Base-by-base conservation (phyloP, 2,797 vertebrate genomes). In the Alouatta caraya region DNA sequence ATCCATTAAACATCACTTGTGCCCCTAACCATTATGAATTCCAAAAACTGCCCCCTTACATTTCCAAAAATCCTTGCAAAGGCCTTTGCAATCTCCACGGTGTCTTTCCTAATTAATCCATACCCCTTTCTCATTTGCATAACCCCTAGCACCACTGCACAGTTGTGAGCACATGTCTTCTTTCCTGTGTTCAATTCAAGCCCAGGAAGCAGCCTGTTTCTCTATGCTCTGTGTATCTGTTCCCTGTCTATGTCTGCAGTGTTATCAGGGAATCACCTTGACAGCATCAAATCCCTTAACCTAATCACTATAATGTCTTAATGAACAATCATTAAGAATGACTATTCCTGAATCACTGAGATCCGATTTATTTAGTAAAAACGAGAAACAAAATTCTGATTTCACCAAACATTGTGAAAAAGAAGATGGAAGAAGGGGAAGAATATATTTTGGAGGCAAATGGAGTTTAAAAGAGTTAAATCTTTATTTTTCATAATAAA, bases 351-450 rank as follows among this genome's bases (percentile, higher is more conserved):
- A 6, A 44, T 14, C 30, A 30, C 2, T 93, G 73, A 95, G 50
- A 97, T 81, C 5, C 14, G 88, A 80, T 84, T 86, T 57, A 87
- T 46, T 57, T 2, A 70, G 26, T 33, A 28, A 75, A 55, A 39
- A 88, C 55, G 24, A 96, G 88, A 92, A 76, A 92, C 33, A 78
- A 21, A 94, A 80, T 59, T 75, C n/a, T 91, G 39, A 93, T 82
- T 94, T 90, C 42, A 84, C 50, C 28, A 79, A 92, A 92, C 90
- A 30, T 50, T 39, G 42, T 85, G 37, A 93, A 44, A 81, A 75
- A 72, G 12, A 90, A 12, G 33, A 67, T n/a, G 8, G 12, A 5
- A 72, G 19, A 28, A 87, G 19, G 12, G 11, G 28, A 83, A 80
- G 52, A 84, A 55, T n/a, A 30, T 55, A 13, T 61, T 37, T 82